Conservation (phyloP, 1,140 invertebrate species). For the Drosophila mojavensis region DNA sequence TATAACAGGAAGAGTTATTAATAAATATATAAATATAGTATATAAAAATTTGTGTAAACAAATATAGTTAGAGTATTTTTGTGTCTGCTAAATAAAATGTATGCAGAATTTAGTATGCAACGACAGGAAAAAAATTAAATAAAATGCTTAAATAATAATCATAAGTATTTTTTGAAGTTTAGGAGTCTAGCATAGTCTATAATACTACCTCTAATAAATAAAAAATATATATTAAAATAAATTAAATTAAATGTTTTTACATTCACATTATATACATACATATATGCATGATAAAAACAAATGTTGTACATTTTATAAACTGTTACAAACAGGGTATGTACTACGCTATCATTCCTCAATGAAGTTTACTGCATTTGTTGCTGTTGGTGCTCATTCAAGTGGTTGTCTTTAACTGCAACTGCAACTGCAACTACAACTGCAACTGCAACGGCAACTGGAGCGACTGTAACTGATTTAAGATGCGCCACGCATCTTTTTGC, state of each 20-base stretch:
- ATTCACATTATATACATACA: no score
- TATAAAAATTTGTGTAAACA: background rate
- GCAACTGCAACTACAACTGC: conserved; percentile 48
- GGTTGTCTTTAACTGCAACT: conserved; percentile 15
- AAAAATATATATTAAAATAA: background rate
- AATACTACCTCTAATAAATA: background rate
- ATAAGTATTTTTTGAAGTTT: no score
- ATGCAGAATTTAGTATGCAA: no score
- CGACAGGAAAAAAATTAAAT: no score
- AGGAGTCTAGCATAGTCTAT: no score
- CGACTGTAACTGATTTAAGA: conserved; percentile 35
- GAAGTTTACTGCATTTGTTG: background rate
- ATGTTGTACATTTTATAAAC: no score
- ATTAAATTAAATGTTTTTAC: no score
- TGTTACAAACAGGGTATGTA: background rate
- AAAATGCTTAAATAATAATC: no score
- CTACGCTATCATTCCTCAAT: background rate
- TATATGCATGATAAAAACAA: no score
- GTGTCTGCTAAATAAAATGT: background rate
- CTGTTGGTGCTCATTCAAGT: conserved; percentile 11
- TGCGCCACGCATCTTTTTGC: conserved; percentile 26
- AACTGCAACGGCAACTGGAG: conserved; percentile 14
- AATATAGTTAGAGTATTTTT: background rate
- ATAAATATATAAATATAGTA: background rate
- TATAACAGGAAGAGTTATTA: no score